A percentile compares a stretch with the other conserved stretches of the same genome.
These are phyloP conservation scores for Botia kubotai DNA, from an alignment of 2,797 vertebrate species.

Conservation along the genomic window DNA sequence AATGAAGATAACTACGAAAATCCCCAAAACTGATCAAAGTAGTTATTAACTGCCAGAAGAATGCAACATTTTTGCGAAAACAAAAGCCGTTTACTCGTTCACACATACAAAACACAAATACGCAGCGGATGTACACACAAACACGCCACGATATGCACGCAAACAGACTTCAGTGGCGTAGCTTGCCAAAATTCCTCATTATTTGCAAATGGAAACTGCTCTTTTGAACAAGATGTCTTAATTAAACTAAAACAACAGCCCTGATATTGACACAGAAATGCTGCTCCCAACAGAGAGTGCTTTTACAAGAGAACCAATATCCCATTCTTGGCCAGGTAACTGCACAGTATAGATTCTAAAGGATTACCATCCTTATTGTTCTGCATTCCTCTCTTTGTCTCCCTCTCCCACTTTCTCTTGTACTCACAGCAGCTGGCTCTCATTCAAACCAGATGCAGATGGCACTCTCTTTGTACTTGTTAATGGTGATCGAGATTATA, in stretches of 20 bases:
- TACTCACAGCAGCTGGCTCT: slow-evolving; percentile 53
- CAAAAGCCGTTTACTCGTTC: not conserved
- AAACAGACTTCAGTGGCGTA: slow-evolving; percentile 34
- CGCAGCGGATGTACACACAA: not conserved
- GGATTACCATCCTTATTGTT: slow-evolving; percentile 65
- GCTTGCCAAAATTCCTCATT: slow-evolving; percentile 36
- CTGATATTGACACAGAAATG: slow-evolving; percentile 52
- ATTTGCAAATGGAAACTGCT: slow-evolving; percentile 46
- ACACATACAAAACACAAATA: not conserved
- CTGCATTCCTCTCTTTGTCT: slow-evolving; percentile 50
- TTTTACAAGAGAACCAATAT: slow-evolving; percentile 60
- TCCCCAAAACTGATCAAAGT: not conserved
- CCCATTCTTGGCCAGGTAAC: slow-evolving; percentile 60
- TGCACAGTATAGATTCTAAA: slow-evolving; percentile 60
- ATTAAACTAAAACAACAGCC: slow-evolving; percentile 56
- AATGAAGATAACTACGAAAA: not conserved
- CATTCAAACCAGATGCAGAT: slow-evolving; percentile 59
- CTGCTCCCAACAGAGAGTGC: slow-evolving; percentile 48
- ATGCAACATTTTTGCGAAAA: not conserved
- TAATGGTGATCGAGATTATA: slow-evolving; percentile 60
- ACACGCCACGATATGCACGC: slow-evolving; percentile 5
- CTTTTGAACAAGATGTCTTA: slow-evolving; percentile 52
- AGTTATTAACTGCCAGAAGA: slow-evolving; percentile 14
- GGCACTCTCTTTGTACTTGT: slow-evolving; percentile 55
- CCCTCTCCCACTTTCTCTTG: slow-evolving; percentile 54